phyloP scores from a whole-genome alignment of 1,140 invertebrate species.

The Drosophila pandora region DNA sequence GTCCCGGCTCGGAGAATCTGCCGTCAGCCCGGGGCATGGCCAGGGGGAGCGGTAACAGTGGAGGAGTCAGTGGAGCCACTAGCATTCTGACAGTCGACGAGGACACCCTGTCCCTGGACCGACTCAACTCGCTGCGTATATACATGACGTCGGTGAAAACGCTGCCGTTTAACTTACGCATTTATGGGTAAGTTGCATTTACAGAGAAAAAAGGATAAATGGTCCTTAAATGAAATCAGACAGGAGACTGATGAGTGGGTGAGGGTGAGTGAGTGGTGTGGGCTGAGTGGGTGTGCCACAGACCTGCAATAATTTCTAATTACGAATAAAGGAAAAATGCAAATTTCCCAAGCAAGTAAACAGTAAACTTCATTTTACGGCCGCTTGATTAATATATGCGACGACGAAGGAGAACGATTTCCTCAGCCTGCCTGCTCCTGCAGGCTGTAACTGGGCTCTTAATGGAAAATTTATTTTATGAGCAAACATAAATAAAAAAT shows the following conservation, averaged over 20 bases:
- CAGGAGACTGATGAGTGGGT: slow-evolving; percentile 18
- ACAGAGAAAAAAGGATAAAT: slow-evolving; percentile 13
- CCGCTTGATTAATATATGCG: slow-evolving; percentile 64
- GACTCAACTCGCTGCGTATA: slow-evolving; percentile 80
- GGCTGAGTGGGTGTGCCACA: not conserved
- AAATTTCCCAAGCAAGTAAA: slow-evolving; percentile 53
- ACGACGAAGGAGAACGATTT: slow-evolving; percentile 37
- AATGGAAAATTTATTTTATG: slow-evolving; percentile 80
- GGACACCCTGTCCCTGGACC: slow-evolving; percentile 79
- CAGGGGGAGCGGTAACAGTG: slow-evolving; percentile 8
- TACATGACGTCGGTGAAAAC: slow-evolving; percentile 83
- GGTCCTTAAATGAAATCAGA: slow-evolving; percentile 23
- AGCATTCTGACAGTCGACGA: slow-evolving; percentile 79
- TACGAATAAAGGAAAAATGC: slow-evolving; percentile 55
- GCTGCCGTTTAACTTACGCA: slow-evolving; percentile 82
- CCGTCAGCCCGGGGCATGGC: slow-evolving; percentile 28
- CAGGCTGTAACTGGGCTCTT: slow-evolving; percentile 43
- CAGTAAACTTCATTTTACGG: slow-evolving; percentile 62
- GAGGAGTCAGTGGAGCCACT: slow-evolving; percentile 34
- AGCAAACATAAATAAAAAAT: slow-evolving; percentile 73
- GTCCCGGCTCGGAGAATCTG: slow-evolving; percentile 43
- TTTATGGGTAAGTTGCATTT: slow-evolving; percentile 81
- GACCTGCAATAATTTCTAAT: slow-evolving; percentile 65
- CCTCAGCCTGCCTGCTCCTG: not conserved
- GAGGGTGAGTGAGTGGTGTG: not conserved